Percentiles rank a stretch among this genome's conserved stretches.
Conservation (phyloP, 1,140 invertebrate species). For the Listronotus oregonensis region DNA sequence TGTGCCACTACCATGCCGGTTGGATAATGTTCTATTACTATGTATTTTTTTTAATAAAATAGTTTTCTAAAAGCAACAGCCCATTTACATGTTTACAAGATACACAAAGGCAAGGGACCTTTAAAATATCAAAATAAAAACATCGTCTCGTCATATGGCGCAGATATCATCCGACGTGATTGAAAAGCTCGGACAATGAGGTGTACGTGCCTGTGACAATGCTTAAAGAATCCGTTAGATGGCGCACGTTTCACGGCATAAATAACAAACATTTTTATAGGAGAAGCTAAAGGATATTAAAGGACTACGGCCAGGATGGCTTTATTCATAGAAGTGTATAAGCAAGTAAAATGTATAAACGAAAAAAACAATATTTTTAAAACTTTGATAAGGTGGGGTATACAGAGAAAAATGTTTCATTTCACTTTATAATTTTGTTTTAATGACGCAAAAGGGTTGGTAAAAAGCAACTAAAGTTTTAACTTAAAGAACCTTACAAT, state of each 20-base stretch:
- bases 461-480: no score
- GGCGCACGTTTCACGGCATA: slow-evolving; percentile 18
- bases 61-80: no score
- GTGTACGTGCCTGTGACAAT: slow-evolving; percentile 20
- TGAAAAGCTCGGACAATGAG: slow-evolving; percentile 32
- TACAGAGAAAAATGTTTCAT: no score
- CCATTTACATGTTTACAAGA: no score
- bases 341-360: not conserved
- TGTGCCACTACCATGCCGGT: no score
- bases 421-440: no score
- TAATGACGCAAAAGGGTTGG: no score
- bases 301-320: slow-evolving; percentile 11
- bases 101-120: not conserved
- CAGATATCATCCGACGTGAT: slow-evolving; percentile 22
- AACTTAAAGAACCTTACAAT: no score
- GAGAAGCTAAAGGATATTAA: slow-evolving; percentile 19
- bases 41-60: no score
- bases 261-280: slow-evolving; percentile 31
- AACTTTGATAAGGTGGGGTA: no score
- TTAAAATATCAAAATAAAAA: slow-evolving; percentile 17
- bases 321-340: not conserved
- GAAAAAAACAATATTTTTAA: no score
- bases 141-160: slow-evolving; percentile 3
- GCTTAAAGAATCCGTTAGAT: slow-evolving; percentile 24
- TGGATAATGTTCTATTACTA: no score